Percentiles rank a stretch among this genome's conserved stretches.
Conservation (phyloP, 2,113 vertebrate species). For the Turdus rufiventris region DNA sequence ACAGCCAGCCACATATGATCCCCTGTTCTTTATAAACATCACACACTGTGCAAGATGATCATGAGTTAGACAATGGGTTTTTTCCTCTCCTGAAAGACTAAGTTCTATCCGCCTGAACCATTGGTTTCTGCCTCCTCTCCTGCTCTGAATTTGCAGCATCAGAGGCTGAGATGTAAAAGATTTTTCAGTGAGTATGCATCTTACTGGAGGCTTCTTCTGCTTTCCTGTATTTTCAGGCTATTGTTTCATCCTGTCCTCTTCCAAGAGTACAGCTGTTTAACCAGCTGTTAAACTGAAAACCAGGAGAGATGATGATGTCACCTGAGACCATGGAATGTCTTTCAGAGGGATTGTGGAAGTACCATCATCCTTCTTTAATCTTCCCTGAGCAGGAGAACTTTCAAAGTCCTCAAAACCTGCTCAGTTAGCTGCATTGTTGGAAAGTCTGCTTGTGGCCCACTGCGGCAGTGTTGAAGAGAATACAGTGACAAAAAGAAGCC, state of each 20-base stretch:
- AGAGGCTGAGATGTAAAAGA: neutral
- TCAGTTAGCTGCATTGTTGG: neutral
- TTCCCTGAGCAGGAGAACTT: neutral
- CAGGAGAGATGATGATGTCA: neutral
- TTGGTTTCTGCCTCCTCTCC: neutral
- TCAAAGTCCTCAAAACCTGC: neutral
- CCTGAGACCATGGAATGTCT: neutral
- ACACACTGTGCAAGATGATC: neutral
- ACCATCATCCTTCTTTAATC: neutral
- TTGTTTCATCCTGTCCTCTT: neutral
- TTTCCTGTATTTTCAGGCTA: neutral
- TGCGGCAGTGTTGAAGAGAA: neutral
- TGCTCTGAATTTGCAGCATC: neutral
- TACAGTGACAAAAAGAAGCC: neutral
- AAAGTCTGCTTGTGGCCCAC: neutral
- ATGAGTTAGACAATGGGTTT: neutral
- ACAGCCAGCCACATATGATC: neutral
- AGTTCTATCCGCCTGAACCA: neutral
- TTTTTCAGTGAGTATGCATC: neutral
- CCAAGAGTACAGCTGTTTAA: neutral
- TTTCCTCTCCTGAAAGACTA: neutral
- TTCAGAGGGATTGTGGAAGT: neutral
- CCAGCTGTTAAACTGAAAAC: neutral
- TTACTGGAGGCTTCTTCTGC: neutral
- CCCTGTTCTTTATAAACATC: neutral